Base-by-base conservation (phyloP, 2,888 invertebrate species). In the Drosophila ezoana region DNA sequence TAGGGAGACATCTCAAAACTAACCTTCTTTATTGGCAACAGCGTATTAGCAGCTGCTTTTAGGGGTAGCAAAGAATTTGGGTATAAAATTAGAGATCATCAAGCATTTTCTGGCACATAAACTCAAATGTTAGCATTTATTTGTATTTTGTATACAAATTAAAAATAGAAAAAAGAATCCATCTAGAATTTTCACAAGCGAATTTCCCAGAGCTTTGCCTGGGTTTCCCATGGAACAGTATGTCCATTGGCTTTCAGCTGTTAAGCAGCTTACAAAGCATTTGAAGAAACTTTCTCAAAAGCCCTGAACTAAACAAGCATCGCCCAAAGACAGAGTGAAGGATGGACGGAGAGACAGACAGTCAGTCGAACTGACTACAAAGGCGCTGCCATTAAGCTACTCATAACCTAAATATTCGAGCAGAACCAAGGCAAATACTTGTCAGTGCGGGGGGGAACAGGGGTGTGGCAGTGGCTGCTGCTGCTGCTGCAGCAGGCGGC, bases 351-450 rank as follows among this genome's bases (percentile, higher is more conserved):
- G 10, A 43, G n/a, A 23, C 9, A 6, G 3, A 16, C 32, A 4
- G 16, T 16, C 14, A 23, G 11, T 32, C 43, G 33, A 33, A 49
- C 40, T 32, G 64, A 61, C 33, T 35, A 75, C 72, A 76, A 76
- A 72, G 73, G 74, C 57, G 59, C 53, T 75, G 69, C 82, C 87
- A 85, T 83, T 83, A 72, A 87, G 77, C 83, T 77, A 87, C 83
- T 83, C 83, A 83, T 83, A 83, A 83, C 83, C 83, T 80, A 85
- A 79, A 83, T 87, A 74, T 78, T 61, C 49, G 18, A 23, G 23
- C 41, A 20, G 45, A 45, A 35, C 18, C 14, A n/a, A 16, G 44
- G 16, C 38, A 58, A 72, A 72, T 76, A 61, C 59, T 35, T 10
- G 59, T 13, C 28, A 0, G 9, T 10, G 13, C 9, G 11, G 11